Evolutionary conservation across 30 jellyfish, hydroid and myxozoan genomes (phyloP), one percentile per base, ranked within the genome.

Genomic region (Turritopsis rubra): DNA sequence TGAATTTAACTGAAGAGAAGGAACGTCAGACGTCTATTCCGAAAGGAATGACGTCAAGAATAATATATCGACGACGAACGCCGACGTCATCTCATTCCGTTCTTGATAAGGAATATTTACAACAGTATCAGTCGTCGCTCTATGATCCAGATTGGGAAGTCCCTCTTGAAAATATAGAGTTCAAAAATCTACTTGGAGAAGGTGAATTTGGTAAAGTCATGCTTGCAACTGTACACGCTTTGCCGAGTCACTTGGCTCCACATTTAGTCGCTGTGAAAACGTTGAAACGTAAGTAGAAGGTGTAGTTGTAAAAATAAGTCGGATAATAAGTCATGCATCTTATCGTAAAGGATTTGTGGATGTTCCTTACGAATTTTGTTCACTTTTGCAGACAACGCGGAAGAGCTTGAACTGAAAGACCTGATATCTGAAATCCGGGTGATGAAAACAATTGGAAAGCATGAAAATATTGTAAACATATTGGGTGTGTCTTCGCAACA

Each of bases 121-220:
- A 68, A n/a, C 77, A 68, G 30, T 68, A 68, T 68, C 77, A 68
- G 30, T 17, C 31, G 31, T 7, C 16, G 9, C 77, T 27, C 16
- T 30, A 29, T 16, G 98, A 93, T 72, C 94, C 87, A 8, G 94
- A 88, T 71, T 93, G 96, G 96, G 98, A 93, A 85, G 89, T 93
- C 5, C 53, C 53, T 3, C 88, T 78, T n/a, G 96, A 88, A 21
- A 71, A 82, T 13, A 75, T 93, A 18, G 88, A 88, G 84, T 85
- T 88, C 30, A 77, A 81, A 7, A 28, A 87, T 28, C 54, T 93
- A 52, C 90, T 93, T 21, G 98, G 98, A 0, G 98, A 93, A 83
- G 98, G 98, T 31, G 98, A 96, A 24, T 93, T 93, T 82, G 98
- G 98, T 1, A 83, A 96, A 18, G 98, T 93, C 53, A 26, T 93